Evolutionary conservation across 2,888 invertebrate genomes (phyloP), one percentile per base, ranked within the genome.

Genomic region (Thysanoteuthis rhombus): DNA sequence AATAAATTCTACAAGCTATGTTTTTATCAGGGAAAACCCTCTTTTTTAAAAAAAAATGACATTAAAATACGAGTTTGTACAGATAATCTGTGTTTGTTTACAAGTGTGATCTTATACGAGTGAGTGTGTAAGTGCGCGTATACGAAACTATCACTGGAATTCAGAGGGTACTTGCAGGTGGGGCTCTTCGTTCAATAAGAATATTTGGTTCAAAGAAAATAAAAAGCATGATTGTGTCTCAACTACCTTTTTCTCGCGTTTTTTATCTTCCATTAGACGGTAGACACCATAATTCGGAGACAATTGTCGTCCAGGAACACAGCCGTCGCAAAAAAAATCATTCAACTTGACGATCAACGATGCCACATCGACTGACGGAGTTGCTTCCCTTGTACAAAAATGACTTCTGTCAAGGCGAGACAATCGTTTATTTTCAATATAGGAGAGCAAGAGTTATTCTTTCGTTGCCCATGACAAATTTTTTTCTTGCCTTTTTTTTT

Each of bases 241-340:
- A 39, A 32, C 40, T 91, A 91, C 91, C 91, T 39, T 91, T n/a
- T 91, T 91, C 25, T 91, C 91, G 12, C 39, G 39, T 40, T 91
- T 91, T 19, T 91, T 42, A 40, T 91, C 91, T 91, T 91, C 91
- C 91, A 91, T 91, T 42, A 91, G 91, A 91, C n/a, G 42, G 42
- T 91, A 91, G 39, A 91, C 40, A 42, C 91, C 91, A 91, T 91
- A 91, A 91, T 91, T 91, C 42, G 91, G 91, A 91, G 42, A 40
- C 40, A 91, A 28, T 32, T 91, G 40, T 32, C 12, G 28, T 91
- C 40, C 91, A 12, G 42, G 32, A 91, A 39, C 12, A 39, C 91
- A 40, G n/a, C 91, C n/a, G n/a, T 40, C n/a, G 91, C 91, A 91
- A 42, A 40, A 91, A 39, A 91, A 91, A 40, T 39, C 91, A 39